Evolutionary conservation across 2,113 vertebrate genomes (phyloP).

Genomic region (Antidorcas marsupialis): DNA sequence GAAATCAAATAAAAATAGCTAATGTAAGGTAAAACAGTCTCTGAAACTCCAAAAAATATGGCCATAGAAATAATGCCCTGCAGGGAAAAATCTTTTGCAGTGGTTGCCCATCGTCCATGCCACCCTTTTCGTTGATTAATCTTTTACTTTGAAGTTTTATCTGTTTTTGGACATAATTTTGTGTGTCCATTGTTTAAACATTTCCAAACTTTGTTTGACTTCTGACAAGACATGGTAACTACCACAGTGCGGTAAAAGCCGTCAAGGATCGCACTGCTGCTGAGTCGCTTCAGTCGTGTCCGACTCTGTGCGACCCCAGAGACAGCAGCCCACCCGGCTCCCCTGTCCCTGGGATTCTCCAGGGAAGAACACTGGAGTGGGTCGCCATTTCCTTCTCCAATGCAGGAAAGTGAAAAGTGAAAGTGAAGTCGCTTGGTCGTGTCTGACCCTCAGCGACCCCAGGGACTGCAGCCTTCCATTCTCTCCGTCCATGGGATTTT

Average conservation of each 20-base stretch:
- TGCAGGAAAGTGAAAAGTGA: no score
- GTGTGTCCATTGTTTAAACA: background rate
- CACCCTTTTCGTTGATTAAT: background rate
- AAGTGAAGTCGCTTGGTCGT: no score
- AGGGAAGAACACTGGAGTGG: no score
- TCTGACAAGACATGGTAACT: background rate
- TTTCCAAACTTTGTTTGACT: constrained; percentile 24
- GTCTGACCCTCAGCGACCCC: no score
- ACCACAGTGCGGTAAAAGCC: background rate
- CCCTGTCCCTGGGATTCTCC: no score
- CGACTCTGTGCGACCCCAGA: no score
- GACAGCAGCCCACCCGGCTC: no score
- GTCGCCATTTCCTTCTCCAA: no score
- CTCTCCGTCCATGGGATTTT: no score
- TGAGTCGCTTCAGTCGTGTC: no score
- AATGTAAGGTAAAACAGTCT: background rate
- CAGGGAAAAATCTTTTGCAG: background rate
- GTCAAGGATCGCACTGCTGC: background rate
- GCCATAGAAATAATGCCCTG: background rate
- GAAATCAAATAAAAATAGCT: background rate
- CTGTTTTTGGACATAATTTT: background rate
- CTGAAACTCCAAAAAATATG: background rate
- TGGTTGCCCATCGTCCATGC: background rate
- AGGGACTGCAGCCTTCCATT: no score
- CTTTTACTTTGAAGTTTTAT: constrained; percentile 31